Base-by-base conservation (phyloP, 1,140 invertebrate genomes). In the Brachionus plicatilis region DNA sequence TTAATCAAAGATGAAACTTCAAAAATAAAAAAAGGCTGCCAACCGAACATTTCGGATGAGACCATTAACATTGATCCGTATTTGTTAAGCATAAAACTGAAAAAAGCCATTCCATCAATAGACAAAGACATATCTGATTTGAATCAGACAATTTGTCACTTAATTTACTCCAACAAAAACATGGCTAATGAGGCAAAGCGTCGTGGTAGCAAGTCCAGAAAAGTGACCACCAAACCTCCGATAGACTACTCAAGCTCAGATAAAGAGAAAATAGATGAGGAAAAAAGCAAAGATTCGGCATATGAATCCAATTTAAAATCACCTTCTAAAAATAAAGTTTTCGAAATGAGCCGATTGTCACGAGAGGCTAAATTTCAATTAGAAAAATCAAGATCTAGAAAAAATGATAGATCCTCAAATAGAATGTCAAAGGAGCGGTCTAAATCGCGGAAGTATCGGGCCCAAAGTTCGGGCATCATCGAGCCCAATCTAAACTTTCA, bases 111-210 rank as follows among this genome's bases (percentile, higher is more conserved):
- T 7, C 68, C 68, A 43, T 72, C 68, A 45, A 72, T 72, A 9
- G 68, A 72, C 43, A 72, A 72, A 72, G 68, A 72, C 33, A 72
- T 72, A 72, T 72, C 68, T n/a, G 68, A 72, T 43, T 20, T 72
- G 3, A 72, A 72, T 72, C 33, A 72, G 9, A 72, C 68, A 43
- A 72, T 72, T 72, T 72, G 68, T 72, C 68, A 72, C 24, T 72
- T 72, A 20, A 72, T 72, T 72, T 72, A 72, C 17, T 72, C 68
- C 41, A 72, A 72, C n/a, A 70, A 70, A 70, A 11, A 27, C 1
- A 9, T 43, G 33, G 68, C 68, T 9, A 47, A 72, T 43, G 68
- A 72, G 7, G 68, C 68, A 17, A 72, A 68, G 33, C 27, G 27
- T 41, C 66, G 33, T 7, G 5, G 68, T 43, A 41, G 68, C 17